These are phyloP conservation scores for Bolinopsis microptera DNA, from an alignment of 37 sponge, comb jelly and placozoan species.

Conservation along the genomic window DNA sequence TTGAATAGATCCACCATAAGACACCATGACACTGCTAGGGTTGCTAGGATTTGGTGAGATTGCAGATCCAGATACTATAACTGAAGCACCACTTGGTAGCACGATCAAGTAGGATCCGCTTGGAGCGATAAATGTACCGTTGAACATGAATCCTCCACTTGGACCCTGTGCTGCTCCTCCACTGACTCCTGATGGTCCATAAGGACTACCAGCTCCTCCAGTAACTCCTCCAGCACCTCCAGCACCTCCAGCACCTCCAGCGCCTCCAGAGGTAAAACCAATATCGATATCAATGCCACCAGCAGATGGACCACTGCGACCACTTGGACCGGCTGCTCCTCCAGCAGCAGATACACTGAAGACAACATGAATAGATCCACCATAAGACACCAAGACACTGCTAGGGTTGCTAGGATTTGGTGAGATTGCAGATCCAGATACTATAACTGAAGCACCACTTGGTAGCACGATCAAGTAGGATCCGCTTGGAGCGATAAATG, in stretches of 20 bases:
- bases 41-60: not conserved
- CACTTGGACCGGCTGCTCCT: constrained; percentile 10
- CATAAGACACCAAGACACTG: not conserved
- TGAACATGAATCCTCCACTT: not conserved
- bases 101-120: not conserved
- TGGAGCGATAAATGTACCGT: not conserved
- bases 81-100: not conserved
- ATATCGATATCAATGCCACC: not conserved
- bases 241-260: not conserved
- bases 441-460: not conserved
- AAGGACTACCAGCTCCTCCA: constrained; percentile 7
- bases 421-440: not conserved
- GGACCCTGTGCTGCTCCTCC: not conserved
- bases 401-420: not conserved
- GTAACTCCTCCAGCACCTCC: not conserved
- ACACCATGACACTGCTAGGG: not conserved
- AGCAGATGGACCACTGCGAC: not conserved
- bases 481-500: not conserved
- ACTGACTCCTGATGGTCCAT: not conserved
- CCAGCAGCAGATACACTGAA: not conserved
- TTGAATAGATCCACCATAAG: not conserved
- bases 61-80: not conserved
- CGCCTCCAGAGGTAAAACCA: not conserved
- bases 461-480: not conserved
- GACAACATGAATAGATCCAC: not conserved